Base-by-base conservation (phyloP, 2,113 vertebrate genomes). In the Eptesicus fuscus region DNA sequence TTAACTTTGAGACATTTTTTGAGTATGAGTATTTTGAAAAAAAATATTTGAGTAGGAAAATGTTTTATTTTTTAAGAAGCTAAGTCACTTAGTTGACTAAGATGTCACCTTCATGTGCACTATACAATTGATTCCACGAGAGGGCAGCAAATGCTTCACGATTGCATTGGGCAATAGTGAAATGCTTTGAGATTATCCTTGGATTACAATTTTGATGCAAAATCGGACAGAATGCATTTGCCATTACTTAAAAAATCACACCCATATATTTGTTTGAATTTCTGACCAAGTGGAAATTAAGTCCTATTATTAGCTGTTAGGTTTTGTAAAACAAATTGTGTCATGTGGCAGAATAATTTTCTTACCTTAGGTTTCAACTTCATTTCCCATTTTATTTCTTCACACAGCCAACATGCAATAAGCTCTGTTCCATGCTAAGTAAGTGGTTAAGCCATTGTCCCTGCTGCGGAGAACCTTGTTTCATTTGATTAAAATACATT, bases 131-230 rank as follows among this genome's bases (percentile, higher is more conserved):
- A 1, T 59, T 70, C 95, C 97, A 96, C 90, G 61, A 97, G 97
- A 88, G 92, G 1, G 88, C 37, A 97, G 96, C 73, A 95, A 70
- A 70, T 63, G 82, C 97, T 65, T 94, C 88, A 90, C 28, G n/a
- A 35, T 71, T 90, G 10, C 65, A 56, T 76, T 5, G 74, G 22
- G 30, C 3, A 25, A 47, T 4, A 0, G 30, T 40, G 70, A 74
- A 85, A 18, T 47, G 2, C 5, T 83, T 93, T 8, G 47, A 32
- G 49, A 95, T 53, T 83, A 5, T 32, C n/a, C 56, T 76, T 88
- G 53, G 42, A 71, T 23, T 91, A 35, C 12, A 79, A 35, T 83
- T 94, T 91, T 28, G 61, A 61, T 6, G 89, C 65, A 93, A 71
- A 94, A 91, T 56, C 56, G 28, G 8, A 90, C 37, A 80, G 74